Conservation (phyloP, 2,113 vertebrate species). For the Sylvia atricapilla region DNA sequence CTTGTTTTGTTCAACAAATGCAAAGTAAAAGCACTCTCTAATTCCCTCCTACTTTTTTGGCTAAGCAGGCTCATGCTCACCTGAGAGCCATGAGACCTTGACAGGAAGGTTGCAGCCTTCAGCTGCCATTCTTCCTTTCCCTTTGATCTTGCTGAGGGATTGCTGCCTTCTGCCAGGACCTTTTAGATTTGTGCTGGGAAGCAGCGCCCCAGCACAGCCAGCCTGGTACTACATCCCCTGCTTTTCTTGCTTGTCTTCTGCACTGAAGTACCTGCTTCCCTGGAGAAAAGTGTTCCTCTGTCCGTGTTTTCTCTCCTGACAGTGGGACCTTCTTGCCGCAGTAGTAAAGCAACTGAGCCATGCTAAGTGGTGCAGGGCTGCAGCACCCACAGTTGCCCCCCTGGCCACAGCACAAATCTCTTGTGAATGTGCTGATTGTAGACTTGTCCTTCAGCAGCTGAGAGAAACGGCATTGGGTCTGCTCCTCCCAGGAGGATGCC, state of each 20-base stretch:
- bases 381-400: neutral
- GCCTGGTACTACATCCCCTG: neutral
- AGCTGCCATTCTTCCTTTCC: constrained; percentile 4
- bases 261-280: too few relatives aligned
- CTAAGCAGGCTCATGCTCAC: constrained; percentile 18
- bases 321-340: neutral
- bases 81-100: constrained; percentile 18
- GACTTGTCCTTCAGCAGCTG: neutral
- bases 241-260: neutral
- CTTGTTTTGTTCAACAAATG: neutral
- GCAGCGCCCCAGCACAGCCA: neutral
- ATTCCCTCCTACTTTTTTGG: neutral
- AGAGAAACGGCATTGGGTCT: rapidly evolving
- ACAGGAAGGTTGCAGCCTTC: neutral
- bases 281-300: neutral
- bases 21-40: neutral
- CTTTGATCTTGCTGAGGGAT: neutral
- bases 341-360: neutral
- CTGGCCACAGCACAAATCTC: neutral
- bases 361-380: neutral
- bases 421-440: rapidly evolving
- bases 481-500: neutral
- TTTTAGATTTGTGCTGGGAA: neutral
- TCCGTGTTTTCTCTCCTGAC: neutral
- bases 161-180: neutral